Percentiles rank a stretch among this genome's conserved stretches.
Evolutionary conservation across 37 sponge, comb jelly and placozoan genomes (phyloP).

Genomic region (Diacarnus erythraeanus): DNA sequence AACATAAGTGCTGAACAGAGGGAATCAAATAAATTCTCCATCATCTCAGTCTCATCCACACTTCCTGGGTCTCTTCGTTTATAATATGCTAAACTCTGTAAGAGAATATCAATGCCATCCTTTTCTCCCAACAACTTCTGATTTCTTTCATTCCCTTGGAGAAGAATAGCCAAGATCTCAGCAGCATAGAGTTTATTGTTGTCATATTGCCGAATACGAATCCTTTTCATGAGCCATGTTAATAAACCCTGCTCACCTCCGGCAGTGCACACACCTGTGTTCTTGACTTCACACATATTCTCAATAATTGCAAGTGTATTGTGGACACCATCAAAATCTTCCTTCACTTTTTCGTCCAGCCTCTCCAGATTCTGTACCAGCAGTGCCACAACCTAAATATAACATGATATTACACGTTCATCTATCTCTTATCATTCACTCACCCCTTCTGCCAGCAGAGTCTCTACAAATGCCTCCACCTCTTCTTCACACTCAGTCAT

Average conservation of each 20-base stretch:
- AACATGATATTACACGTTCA: background rate
- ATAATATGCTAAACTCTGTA: slow-evolving; percentile 94
- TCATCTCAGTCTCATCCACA: slow-evolving; percentile 89
- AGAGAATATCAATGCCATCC: slow-evolving; percentile 92
- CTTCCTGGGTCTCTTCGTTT: slow-evolving; percentile 84
- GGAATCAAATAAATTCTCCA: slow-evolving; percentile 98
- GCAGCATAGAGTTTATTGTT: slow-evolving; percentile 93
- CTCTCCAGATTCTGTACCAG: slow-evolving; percentile 83
- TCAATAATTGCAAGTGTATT: slow-evolving; percentile 91
- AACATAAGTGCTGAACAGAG: slow-evolving; percentile 88
- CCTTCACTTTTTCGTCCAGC: slow-evolving; percentile 88
- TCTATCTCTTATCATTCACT: background rate
- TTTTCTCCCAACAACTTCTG: slow-evolving; percentile 80
- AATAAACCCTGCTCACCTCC: slow-evolving; percentile 92
- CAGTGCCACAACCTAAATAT: slow-evolving; percentile 71
- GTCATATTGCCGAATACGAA: slow-evolving; percentile 82
- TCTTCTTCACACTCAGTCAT: slow-evolving; percentile 82
- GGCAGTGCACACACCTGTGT: slow-evolving; percentile 47
- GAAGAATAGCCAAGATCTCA: slow-evolving; percentile 92
- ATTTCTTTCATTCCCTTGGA: slow-evolving; percentile 81
- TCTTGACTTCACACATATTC: slow-evolving; percentile 90
- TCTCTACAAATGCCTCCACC: slow-evolving; percentile 76
- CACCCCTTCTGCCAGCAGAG: slow-evolving; percentile 72
- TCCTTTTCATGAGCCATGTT: slow-evolving; percentile 85
- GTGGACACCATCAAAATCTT: slow-evolving; percentile 94